These are phyloP conservation scores for Argyresthia albistria DNA, from an alignment of 2,888 invertebrate genomes.

Conservation along the genomic window DNA sequence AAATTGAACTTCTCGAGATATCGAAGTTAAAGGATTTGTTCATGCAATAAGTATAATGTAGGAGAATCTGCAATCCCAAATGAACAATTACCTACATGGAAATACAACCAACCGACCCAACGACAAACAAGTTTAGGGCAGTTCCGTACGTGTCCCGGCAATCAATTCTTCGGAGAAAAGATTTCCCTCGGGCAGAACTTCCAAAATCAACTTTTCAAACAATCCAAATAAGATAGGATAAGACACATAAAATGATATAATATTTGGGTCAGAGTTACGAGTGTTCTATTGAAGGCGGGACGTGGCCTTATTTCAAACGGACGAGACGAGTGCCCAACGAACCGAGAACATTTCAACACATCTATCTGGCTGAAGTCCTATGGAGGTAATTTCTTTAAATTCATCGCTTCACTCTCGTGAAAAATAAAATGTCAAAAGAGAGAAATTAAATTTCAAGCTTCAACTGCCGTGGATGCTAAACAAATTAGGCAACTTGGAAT, in stretches of 20 bases:
- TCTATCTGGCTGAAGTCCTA: not conserved
- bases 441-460: not conserved
- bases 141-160: too few species aligned
- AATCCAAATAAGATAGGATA: not conserved
- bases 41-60: too few species aligned
- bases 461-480: not conserved
- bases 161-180: not conserved
- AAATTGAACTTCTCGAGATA: too few species aligned
- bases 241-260: conserved; percentile 2
- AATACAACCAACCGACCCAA: too few species aligned
- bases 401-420: too few species aligned
- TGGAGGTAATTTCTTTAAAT: too few species aligned
- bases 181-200: not conserved
- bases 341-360: not conserved
- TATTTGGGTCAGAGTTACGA: conserved; percentile 1
- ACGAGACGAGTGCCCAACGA: not conserved
- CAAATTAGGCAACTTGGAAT: not conserved
- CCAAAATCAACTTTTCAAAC: not conserved
- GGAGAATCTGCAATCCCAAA: too few species aligned
- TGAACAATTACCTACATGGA: too few species aligned
- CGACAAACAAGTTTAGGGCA: too few species aligned
- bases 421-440: not conserved
- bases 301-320: conserved; percentile 25
- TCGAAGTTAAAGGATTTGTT: too few species aligned
- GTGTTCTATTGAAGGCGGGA: conserved; percentile 16